These are phyloP conservation scores for Thermophis baileyi DNA, from an alignment of 2,113 vertebrate genomes.

Conservation along the genomic window DNA sequence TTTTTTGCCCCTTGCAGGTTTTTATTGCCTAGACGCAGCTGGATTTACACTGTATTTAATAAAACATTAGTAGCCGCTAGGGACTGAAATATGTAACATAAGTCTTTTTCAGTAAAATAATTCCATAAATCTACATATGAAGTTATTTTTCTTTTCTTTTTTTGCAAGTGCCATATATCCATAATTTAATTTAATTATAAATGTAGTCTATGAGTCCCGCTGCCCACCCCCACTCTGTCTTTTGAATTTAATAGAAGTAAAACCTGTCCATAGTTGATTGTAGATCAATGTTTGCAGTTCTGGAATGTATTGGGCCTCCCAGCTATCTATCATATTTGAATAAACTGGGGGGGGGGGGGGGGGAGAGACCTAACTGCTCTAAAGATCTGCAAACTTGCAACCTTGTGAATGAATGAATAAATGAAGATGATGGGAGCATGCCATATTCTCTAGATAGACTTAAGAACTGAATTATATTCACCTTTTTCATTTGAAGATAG, in stretches of 20 bases:
- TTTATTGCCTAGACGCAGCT: constrained; percentile 74
- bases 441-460: background rate
- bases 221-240: background rate
- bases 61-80: constrained; percentile 76
- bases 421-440: too few species aligned
- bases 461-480: background rate
- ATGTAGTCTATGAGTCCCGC: constrained; percentile 36
- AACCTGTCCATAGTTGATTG: constrained; percentile 53
- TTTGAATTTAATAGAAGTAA: constrained; percentile 43
- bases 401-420: background rate
- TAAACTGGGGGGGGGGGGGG: background rate
- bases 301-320: constrained; percentile 25
- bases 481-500: background rate
- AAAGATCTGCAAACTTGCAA: background rate
- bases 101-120: constrained; percentile 76
- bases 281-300: constrained; percentile 45
- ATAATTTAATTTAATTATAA: constrained; percentile 74
- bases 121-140: constrained; percentile 80
- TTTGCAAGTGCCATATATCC: constrained; percentile 43
- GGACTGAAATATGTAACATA: constrained; percentile 76
- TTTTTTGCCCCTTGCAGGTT: constrained; percentile 61
- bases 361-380: constrained; percentile 7
- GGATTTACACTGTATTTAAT: constrained; percentile 77
- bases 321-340: constrained; percentile 48
- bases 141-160: constrained; percentile 29